phyloP scores from a whole-genome alignment of 1,140 invertebrate species.

The Drosophila tsacasi region DNA sequence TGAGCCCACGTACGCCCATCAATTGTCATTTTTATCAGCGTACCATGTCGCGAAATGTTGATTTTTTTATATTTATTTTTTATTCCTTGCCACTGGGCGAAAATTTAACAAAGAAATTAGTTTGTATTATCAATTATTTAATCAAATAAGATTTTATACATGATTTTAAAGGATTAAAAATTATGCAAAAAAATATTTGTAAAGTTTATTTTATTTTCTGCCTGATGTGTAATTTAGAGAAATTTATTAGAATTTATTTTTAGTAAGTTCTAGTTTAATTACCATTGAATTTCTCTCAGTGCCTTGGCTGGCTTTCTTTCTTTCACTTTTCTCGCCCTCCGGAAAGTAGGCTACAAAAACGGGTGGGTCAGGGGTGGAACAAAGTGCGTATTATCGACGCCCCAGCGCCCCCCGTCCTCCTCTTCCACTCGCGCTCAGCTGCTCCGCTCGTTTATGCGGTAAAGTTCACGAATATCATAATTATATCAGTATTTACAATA shows the following conservation, averaged over 20 bases:
- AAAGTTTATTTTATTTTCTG: not conserved
- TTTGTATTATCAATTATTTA: not conserved
- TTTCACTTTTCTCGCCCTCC: slow-evolving; percentile 14
- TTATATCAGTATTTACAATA: not conserved
- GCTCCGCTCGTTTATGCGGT: slow-evolving; percentile 37
- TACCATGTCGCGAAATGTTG: slow-evolving; percentile 74
- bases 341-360: slow-evolving; percentile 38
- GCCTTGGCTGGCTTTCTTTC: slow-evolving; percentile 1
- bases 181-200: too few species aligned
- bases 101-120: not conserved
- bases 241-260: not conserved
- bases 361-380: slow-evolving; percentile 4
- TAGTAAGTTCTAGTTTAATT: not conserved
- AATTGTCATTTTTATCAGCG: slow-evolving; percentile 83
- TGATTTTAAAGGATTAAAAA: too few species aligned
- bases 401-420: slow-evolving; percentile 9
- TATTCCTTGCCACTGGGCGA: not conserved
- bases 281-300: not conserved
- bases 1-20: slow-evolving; percentile 80
- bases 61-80: slow-evolving; percentile 22
- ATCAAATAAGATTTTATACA: too few species aligned
- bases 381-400: slow-evolving; percentile 61
- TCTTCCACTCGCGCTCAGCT: slow-evolving; percentile 10
- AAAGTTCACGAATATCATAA: not conserved
- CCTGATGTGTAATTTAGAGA: not conserved